These are phyloP conservation scores for Chaetogeoica ovagalla DNA, from an alignment of 2,888 invertebrate species.

Conservation along the genomic window DNA sequence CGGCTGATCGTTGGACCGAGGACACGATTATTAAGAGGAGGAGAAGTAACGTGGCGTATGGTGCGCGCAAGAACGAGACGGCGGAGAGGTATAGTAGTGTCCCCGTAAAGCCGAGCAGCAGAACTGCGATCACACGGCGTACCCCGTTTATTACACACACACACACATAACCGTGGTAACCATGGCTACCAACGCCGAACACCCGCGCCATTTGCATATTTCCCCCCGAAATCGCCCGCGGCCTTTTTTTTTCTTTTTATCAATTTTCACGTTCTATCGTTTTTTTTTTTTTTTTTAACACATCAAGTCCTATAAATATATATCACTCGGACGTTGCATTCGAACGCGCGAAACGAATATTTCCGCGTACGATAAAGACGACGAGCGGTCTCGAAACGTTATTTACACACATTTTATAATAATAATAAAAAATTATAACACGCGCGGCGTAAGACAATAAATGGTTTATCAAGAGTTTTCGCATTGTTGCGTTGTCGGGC, in stretches of 20 bases:
- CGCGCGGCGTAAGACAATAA: slow-evolving; percentile 6
- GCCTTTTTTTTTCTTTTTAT: slow-evolving; percentile 38
- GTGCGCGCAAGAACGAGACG: no score
- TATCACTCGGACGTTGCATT: neutral
- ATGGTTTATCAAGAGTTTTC: slow-evolving; percentile 48
- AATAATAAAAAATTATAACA: no score
- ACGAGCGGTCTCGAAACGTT: slow-evolving; percentile 35
- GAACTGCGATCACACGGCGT: slow-evolving; percentile 34
- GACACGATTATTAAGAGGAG: neutral
- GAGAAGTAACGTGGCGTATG: neutral
- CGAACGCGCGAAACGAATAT: slow-evolving; percentile 7
- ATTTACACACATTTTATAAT: neutral
- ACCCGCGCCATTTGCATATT: slow-evolving; percentile 37
- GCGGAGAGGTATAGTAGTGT: slow-evolving; percentile 3
- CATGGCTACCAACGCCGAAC: slow-evolving; percentile 26
- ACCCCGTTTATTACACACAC: slow-evolving; percentile 41
- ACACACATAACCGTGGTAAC: slow-evolving; percentile 11
- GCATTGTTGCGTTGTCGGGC: slow-evolving; percentile 24
- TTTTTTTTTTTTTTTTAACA: neutral
- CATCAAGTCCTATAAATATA: neutral
- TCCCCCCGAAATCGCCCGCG: slow-evolving; percentile 1
- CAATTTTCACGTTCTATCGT: slow-evolving; percentile 47
- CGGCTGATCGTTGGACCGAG: no score
- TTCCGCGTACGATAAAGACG: neutral
- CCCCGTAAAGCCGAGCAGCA: slow-evolving; percentile 41